phyloP scores from a whole-genome alignment of 2,888 invertebrate species.

The Nowickia ferox region DNA sequence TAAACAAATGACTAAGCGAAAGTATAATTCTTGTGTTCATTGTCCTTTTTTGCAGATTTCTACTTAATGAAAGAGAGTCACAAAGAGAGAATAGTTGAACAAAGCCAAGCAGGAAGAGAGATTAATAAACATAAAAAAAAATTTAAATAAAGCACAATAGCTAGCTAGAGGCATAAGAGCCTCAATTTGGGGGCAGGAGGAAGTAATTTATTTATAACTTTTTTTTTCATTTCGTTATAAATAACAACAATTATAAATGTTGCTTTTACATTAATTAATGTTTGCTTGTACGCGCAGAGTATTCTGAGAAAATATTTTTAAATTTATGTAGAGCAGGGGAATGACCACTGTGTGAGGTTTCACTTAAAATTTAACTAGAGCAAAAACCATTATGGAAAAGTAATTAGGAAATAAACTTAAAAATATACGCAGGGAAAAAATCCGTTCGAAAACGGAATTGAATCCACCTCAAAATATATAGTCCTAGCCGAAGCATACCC shows the following conservation, averaged over 20 bases:
- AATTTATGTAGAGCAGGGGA: conserved; percentile 4
- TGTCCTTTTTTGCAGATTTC: conserved; percentile 46
- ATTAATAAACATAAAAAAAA: neutral
- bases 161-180: neutral
- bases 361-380: neutral
- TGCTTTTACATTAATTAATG: conserved; percentile 3
- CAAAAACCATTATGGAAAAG: too few relatives aligned
- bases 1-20: conserved; percentile 71
- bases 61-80: neutral
- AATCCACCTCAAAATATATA: too few relatives aligned
- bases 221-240: neutral
- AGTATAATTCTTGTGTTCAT: conserved; percentile 50
- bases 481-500: too few relatives aligned
- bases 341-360: neutral
- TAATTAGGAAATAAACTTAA: too few relatives aligned
- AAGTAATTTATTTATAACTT: neutral
- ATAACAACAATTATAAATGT: neutral
- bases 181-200: neutral
- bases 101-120: neutral
- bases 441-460: too few relatives aligned
- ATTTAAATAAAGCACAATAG: conserved; percentile 18
- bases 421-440: too few relatives aligned
- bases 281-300: neutral
- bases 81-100: conserved; percentile 3
- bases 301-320: neutral